Evolutionary conservation across 2,797 vertebrate genomes (phyloP).

Genomic region (Neosilurus hyrtlii): DNA sequence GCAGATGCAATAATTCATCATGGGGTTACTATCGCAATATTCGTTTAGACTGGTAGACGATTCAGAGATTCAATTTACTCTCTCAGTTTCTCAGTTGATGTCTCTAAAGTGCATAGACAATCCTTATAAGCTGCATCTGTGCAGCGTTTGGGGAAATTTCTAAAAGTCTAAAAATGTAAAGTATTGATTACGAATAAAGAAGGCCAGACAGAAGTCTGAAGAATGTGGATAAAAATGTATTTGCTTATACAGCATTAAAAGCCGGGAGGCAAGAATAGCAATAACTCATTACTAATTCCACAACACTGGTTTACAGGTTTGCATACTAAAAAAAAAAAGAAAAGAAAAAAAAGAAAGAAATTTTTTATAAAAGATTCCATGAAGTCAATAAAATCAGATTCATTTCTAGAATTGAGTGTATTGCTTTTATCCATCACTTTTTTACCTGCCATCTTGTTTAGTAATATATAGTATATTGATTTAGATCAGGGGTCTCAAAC

Average conservation of each 20-base stretch:
- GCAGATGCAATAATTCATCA: slow-evolving; percentile 22
- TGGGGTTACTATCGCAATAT: slow-evolving; percentile 15
- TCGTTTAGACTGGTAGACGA: neutral
- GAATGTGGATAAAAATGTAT: neutral
- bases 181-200: slow-evolving; percentile 34
- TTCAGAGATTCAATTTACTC: neutral
- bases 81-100: neutral
- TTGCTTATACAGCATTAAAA: neutral
- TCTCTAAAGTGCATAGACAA: neutral
- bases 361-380: neutral
- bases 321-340: too few species aligned
- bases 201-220: neutral
- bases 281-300: neutral
- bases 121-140: neutral
- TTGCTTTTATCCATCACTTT: neutral
- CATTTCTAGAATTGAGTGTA: neutral
- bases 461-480: neutral
- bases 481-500: too few species aligned
- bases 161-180: slow-evolving; percentile 39
- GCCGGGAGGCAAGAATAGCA: neutral
- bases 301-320: too few species aligned
- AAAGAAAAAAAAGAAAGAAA: neutral
- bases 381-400: neutral
- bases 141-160: neutral
- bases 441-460: neutral